These are phyloP conservation scores for Halocaridina rubra DNA, from an alignment of 2,888 invertebrate genomes.

Conservation along the genomic window DNA sequence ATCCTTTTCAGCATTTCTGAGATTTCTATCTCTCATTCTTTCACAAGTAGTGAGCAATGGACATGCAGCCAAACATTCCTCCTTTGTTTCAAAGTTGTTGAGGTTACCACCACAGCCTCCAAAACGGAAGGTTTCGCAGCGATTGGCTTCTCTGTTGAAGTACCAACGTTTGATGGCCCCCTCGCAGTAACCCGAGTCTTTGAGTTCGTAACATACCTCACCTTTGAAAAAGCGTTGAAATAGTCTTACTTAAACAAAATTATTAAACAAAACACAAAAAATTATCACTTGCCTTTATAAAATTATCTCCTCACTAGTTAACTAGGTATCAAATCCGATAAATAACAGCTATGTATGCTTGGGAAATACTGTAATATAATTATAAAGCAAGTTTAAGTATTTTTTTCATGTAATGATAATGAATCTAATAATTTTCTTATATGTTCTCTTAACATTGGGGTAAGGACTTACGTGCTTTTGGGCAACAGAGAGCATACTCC, in stretches of 20 bases:
- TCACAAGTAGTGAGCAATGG: slow-evolving; percentile 88
- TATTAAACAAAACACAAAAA: too few relatives aligned
- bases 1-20: slow-evolving; percentile 77
- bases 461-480: slow-evolving; percentile 83
- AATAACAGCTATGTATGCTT: too few relatives aligned
- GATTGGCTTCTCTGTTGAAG: slow-evolving; percentile 82
- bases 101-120: slow-evolving; percentile 84
- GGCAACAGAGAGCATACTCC: slow-evolving; percentile 87
- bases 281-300: too few relatives aligned
- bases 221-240: too few relatives aligned
- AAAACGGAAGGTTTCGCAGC: slow-evolving; percentile 79
- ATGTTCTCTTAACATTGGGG: too few relatives aligned
- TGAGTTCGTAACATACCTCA: slow-evolving; percentile 64
- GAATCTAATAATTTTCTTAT: too few relatives aligned
- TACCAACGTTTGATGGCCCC: slow-evolving; percentile 74
- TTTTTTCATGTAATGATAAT: too few relatives aligned
- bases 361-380: too few relatives aligned
- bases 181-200: slow-evolving; percentile 63
- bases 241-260: too few relatives aligned
- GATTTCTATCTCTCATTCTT: slow-evolving; percentile 81
- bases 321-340: too few relatives aligned
- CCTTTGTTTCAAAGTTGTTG: slow-evolving; percentile 85
- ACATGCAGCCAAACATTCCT: slow-evolving; percentile 82
- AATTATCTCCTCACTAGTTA: too few relatives aligned
- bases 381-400: too few relatives aligned